A percentile compares a stretch with the other conserved stretches of the same genome.
Conservation (phyloP, 2,888 invertebrate species). For the Myathropa florea region DNA sequence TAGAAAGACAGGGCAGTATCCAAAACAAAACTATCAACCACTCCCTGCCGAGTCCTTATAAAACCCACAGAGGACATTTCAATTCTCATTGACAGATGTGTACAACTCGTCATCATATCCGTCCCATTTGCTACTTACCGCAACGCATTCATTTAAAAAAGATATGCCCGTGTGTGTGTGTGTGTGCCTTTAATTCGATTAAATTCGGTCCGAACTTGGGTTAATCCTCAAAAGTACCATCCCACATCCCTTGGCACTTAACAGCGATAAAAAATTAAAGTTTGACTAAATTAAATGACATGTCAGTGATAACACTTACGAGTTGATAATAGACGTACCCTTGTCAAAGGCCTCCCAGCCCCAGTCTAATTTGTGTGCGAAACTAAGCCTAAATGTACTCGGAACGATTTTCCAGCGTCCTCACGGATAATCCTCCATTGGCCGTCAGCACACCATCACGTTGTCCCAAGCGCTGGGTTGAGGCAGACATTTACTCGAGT, state of each 20-base stretch:
- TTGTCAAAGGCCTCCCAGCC: background rate
- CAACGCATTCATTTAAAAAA: background rate
- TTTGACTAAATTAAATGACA: background rate
- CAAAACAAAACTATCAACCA: background rate
- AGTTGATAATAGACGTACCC: background rate
- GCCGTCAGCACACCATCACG: background rate
- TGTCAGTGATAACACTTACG: constrained; percentile 7
- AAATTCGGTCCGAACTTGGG: background rate
- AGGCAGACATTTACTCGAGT: background rate
- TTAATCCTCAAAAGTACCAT: background rate
- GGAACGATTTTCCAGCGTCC: background rate
- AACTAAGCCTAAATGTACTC: background rate
- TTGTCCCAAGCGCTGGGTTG: background rate
- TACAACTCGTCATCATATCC: background rate
- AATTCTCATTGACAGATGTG: background rate
- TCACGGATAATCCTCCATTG: background rate
- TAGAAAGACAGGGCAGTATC: background rate
- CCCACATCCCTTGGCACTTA: background rate
- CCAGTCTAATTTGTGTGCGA: background rate
- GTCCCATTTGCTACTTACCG: background rate
- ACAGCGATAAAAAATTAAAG: constrained; percentile 1
- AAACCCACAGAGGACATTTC: background rate
- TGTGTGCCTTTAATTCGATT: background rate
- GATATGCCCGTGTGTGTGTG: background rate
- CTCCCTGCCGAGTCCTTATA: background rate